A percentile compares a stretch with the other conserved stretches of the same genome.
These are phyloP conservation scores for Volucella bombylans DNA, from an alignment of 2,888 invertebrate genomes.

Conservation along the genomic window DNA sequence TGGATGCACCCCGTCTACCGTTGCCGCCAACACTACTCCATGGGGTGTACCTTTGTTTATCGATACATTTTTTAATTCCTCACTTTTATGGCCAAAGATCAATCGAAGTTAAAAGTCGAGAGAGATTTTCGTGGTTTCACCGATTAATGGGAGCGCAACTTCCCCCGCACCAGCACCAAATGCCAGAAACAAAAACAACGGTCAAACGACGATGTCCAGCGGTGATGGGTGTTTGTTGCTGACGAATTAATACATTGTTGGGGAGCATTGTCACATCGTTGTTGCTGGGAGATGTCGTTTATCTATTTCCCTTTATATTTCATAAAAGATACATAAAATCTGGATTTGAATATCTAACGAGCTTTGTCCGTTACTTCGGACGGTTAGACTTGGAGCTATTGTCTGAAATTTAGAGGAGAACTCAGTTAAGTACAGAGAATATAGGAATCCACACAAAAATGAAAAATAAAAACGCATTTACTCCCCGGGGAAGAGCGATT, in stretches of 20 bases:
- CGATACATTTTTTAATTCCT: conserved; percentile 42
- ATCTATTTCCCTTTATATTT: conserved; percentile 40
- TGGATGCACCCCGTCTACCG: conserved; percentile 5
- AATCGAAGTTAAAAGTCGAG: background rate
- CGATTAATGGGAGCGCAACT: conserved; percentile 3
- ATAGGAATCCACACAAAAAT: conserved; percentile 23
- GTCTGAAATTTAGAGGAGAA: conserved; percentile 25
- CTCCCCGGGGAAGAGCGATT: conserved; percentile 50
- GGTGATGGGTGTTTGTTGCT: conserved; percentile 53
- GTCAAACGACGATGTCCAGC: conserved; percentile 36
- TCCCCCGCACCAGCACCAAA: background rate
- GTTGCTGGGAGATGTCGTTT: conserved; percentile 58
- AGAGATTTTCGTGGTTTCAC: background rate
- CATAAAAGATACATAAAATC: conserved; percentile 50
- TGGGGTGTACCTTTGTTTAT: conserved; percentile 54
- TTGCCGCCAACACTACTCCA: conserved; percentile 14
- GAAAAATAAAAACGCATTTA: conserved; percentile 37
- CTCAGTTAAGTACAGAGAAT: background rate
- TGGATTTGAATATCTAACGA: conserved; percentile 69
- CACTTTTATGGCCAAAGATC: conserved; percentile 49
- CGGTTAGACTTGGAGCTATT: conserved; percentile 51
- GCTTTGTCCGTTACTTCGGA: conserved; percentile 62
- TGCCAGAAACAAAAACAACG: too few species aligned
- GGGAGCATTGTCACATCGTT: conserved; percentile 67
- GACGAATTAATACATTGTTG: conserved; percentile 68